phyloP scores from a whole-genome alignment of 2,113 vertebrate species.

The Alosa alosa region DNA sequence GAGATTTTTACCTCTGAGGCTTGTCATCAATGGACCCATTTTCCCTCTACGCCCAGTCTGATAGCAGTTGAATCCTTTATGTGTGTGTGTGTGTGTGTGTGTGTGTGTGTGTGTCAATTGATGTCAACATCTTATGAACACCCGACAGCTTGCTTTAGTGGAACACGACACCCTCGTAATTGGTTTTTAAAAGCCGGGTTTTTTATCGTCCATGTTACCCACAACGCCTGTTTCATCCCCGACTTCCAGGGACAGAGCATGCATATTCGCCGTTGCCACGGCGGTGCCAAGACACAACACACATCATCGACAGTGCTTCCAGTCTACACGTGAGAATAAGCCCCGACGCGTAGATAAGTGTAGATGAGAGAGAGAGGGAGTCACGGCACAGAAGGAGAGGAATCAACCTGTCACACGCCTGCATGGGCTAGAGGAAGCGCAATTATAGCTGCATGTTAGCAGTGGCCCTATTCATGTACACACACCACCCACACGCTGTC shows the following conservation, averaged over 20 bases:
- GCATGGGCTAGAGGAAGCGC: background rate
- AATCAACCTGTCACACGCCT: background rate
- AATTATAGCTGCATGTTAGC: background rate
- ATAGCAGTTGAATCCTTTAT: slow-evolving; percentile 1
- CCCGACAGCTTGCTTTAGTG: background rate
- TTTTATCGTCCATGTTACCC: background rate
- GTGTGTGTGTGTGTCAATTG: background rate
- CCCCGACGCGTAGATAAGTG: background rate
- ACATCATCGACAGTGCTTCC: background rate
- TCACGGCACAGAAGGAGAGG: background rate
- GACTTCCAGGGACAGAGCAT: background rate
- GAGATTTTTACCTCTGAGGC: background rate
- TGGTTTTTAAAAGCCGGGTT: slow-evolving; percentile 5
- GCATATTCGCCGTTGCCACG: background rate
- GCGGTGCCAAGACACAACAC: background rate
- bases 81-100: background rate
- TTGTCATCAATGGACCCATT: background rate
- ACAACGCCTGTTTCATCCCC: background rate
- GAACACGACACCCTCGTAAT: slow-evolving; percentile 8
- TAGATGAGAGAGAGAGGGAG: background rate
- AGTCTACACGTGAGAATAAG: background rate
- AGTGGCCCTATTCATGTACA: background rate
- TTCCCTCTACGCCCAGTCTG: background rate
- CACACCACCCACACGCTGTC: background rate
- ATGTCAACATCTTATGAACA: background rate